Percentiles rank a stretch among this genome's conserved stretches.
These are phyloP conservation scores for Rambutsinella grinnellia DNA, from an alignment of 2,888 invertebrate species.

Conservation along the genomic window DNA sequence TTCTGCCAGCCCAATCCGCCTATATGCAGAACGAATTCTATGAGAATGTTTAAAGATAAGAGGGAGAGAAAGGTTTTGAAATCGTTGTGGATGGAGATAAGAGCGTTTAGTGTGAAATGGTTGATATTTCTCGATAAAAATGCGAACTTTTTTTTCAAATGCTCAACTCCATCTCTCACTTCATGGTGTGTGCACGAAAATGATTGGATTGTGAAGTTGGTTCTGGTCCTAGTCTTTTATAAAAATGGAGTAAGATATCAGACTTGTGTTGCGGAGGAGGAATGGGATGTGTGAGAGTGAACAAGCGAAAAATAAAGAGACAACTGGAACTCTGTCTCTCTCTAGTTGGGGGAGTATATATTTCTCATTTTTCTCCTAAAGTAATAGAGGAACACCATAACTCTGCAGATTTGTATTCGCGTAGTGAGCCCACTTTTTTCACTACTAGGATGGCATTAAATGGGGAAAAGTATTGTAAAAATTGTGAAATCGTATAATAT, in stretches of 20 bases:
- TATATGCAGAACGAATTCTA: background rate
- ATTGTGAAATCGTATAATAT: conserved; percentile 50
- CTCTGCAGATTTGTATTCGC: conserved; percentile 17
- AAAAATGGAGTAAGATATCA: conserved; percentile 18
- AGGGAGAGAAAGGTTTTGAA: background rate
- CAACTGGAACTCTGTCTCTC: background rate
- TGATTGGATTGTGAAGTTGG: conserved; percentile 43
- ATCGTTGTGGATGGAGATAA: background rate
- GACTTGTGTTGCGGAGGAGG: background rate
- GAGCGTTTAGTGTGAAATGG: background rate
- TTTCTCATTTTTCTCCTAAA: conserved; percentile 1
- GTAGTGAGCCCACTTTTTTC: background rate
- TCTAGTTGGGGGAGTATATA: conserved; percentile 18
- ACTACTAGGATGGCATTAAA: background rate
- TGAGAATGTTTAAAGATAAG: conserved; percentile 5
- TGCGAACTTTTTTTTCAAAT: no score
- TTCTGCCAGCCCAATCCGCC: background rate
- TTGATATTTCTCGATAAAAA: conserved; percentile 10
- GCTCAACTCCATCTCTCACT: conserved; percentile 20
- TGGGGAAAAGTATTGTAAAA: background rate
- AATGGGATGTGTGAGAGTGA: background rate
- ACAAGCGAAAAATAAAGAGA: background rate
- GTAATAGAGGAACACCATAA: conserved; percentile 26
- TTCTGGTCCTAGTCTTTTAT: background rate
- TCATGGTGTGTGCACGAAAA: conserved; percentile 45